Base-by-base conservation (phyloP, 2,888 invertebrate genomes). In the Tolmerus cingulatus region DNA sequence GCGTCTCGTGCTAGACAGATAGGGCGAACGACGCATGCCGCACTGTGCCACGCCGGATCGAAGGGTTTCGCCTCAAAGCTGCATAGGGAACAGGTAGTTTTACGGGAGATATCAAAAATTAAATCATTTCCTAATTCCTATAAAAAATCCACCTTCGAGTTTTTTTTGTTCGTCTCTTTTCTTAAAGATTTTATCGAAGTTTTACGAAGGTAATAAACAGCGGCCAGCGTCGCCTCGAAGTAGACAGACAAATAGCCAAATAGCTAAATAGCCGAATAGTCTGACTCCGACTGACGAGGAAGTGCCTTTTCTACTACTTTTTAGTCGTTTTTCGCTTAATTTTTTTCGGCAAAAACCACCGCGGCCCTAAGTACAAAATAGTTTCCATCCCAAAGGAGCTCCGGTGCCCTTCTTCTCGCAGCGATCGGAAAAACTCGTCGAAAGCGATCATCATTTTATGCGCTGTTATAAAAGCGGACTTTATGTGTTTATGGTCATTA, bases 401-500 rank as follows among this genome's bases (percentile, higher is more conserved):
- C 23, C 19, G 57, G 19, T 57, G 9, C 23, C 27, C 19, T 66
- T 66, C 40, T 40, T 19, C 19, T 57, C 1, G 7, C 4, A 66
- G 19, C 66, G 23, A 12, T 4, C 16, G 16, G 37, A 40, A 84
- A 66, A 84, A 66, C 1, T 40, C 40, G 30, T 66, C 23, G 66
- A 84, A 19, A 84, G 66, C 37, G 87, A 88, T 88, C 84, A 84
- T 57, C 79, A 37, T 88, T 85, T 88, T 88, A 85, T 86, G 87
- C 87, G 78, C 30, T 55, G 78, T 87, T 88, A 87, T 88, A 86
- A 88, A 79, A 88, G 79, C 51, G 51, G 46, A 46, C 27, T 88
- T 88, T 88, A 88, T 88, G 88, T 57, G 51, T 87, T 87, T 88
- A 88, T 88, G 88, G 81, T 79, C 86, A 86, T 88, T 88, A 88